Base-by-base conservation (phyloP, 2,888 invertebrate genomes). In the Gandaritis pyraliata region DNA sequence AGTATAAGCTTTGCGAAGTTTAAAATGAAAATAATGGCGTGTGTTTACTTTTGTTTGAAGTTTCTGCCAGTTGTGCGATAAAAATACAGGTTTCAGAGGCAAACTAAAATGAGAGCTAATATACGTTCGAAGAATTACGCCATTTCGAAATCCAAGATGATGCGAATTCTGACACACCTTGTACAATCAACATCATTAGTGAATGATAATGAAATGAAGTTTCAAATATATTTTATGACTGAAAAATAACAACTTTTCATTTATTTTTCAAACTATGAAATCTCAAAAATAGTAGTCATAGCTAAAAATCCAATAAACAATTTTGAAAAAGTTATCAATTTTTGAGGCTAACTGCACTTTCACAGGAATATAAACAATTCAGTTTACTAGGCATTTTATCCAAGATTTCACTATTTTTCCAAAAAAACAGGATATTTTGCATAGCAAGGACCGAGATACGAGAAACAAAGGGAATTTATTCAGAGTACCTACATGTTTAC, bases 401-500 rank as follows among this genome's bases (percentile, higher is more conserved):
- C 33, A 50, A n/a, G 45, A 50, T 50, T 57, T 50, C 15, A 57
- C 45, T 45, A 50, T 57, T 50, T 45, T 18, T 47, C 33, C 23
- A 5, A 7, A 33, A 48, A 53, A 59, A 38, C 29, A 59, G 29
- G 43, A 48, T 33, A 53, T 43, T 54, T 49, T 13, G 43, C 43
- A 48, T 39, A 49, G 36, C 36, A 12, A 41, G 30, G 29, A 53
- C 30, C 48, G 33, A 53, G 58, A 41, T 43, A 38, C 55, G 55
- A 52, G 18, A 33, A 56, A 61, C 61, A 61, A 61, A 56, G 56
- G 56, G 51, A 61, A 61, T 56, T 56, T 56, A 61, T 61, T 61
- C 61, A 56, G 47, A 61, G 61, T 51, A 51, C n/a, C n/a, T n/a
- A n/a, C 61, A 61, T 61, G 61, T 56, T 61, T 56, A 61, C 61